phyloP scores from a whole-genome alignment of 1,140 invertebrate genomes.

The Macrobrachium nipponense region DNA sequence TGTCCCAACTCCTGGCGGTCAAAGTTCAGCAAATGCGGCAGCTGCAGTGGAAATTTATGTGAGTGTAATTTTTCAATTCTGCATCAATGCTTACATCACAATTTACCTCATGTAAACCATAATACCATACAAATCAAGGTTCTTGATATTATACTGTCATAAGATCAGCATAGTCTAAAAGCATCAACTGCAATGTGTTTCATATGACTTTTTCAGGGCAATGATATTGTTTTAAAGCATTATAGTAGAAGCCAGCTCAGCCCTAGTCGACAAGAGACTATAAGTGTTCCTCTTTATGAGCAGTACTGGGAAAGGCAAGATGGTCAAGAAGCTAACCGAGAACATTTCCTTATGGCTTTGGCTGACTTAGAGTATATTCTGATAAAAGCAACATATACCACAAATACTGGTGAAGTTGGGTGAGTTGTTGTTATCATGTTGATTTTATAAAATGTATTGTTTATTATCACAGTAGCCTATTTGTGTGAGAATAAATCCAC shows the following conservation, averaged over 20 bases:
- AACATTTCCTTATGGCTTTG: conserved; percentile 91
- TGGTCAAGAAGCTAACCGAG: conserved; percentile 83
- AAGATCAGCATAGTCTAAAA: no score
- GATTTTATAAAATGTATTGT: neutral
- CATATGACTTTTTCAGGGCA: conserved; percentile 74
- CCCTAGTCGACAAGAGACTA: conserved; percentile 75
- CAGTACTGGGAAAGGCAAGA: conserved; percentile 85
- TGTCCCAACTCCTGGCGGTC: conserved; percentile 78
- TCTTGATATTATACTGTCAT: no score
- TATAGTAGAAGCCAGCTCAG: conserved; percentile 73
- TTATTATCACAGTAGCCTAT: no score
- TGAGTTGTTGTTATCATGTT: conserved; percentile 69
- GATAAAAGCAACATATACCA: conserved; percentile 93
- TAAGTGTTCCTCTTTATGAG: conserved; percentile 81
- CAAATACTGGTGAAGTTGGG: conserved; percentile 81
- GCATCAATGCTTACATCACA: no score
- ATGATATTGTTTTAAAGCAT: conserved; percentile 81
- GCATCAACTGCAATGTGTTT: neutral
- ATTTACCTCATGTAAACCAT: no score
- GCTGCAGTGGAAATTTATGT: conserved; percentile 84
- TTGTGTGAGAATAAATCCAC: no score
- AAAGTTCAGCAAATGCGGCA: conserved; percentile 79
- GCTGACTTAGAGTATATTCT: conserved; percentile 88
- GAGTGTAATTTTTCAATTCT: conserved; percentile 9
- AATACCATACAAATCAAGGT: no score